These are phyloP conservation scores for Phalacrocorax pelagicus DNA, from an alignment of 2,113 vertebrate genomes.

Conservation along the genomic window DNA sequence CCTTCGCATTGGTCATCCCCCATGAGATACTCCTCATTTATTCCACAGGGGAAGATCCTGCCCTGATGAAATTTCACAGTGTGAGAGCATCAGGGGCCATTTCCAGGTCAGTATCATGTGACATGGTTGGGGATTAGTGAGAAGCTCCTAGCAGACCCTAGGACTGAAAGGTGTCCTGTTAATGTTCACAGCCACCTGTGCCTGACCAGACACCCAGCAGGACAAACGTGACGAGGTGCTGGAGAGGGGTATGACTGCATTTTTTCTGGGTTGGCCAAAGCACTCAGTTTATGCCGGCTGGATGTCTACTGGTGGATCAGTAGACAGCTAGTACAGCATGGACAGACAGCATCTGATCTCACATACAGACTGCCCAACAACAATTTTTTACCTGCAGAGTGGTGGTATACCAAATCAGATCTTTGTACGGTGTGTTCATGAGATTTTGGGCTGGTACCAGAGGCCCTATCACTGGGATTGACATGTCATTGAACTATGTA, in stretches of 20 bases:
- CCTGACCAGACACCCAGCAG: background rate
- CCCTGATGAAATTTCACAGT: background rate
- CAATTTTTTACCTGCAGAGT: background rate
- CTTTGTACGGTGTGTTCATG: rapidly evolving
- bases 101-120: background rate
- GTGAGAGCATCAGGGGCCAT: background rate
- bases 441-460: background rate
- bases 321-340: rapidly evolving
- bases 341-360: background rate
- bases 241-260: background rate
- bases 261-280: background rate
- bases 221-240: background rate
- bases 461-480: background rate
- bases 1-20: background rate
- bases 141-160: background rate
- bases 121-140: background rate
- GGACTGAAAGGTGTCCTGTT: background rate
- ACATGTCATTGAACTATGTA: background rate
- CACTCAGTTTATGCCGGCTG: background rate
- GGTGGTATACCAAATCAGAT: background rate
- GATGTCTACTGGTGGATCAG: background rate
- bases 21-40: background rate
- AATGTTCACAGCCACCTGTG: background rate
- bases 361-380: background rate
- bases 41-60: background rate